Conservation (phyloP, 2,888 invertebrate genomes). For the Dolomedes plantarius region DNA sequence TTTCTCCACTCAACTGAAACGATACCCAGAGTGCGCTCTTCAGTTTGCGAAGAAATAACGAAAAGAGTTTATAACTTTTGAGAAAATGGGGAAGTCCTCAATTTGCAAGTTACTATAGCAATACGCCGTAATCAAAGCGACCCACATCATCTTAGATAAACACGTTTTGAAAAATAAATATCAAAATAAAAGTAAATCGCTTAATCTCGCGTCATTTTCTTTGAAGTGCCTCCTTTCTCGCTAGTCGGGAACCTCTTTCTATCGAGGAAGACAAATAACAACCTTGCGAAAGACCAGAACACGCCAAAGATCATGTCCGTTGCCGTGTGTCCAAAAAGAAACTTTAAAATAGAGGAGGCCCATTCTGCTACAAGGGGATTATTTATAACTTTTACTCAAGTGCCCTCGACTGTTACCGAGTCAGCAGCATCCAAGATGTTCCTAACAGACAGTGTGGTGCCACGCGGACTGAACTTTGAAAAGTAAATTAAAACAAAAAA, state of each 20-base stretch:
- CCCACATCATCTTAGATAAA: not conserved
- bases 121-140: too few species aligned
- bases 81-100: too few species aligned
- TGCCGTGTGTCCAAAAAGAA: not conserved
- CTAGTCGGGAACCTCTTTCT: too few species aligned
- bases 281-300: not conserved
- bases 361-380: not conserved
- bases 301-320: not conserved
- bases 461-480: slow-evolving; percentile 28
- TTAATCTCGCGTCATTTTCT: not conserved
- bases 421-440: not conserved
- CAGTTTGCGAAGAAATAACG: too few species aligned
- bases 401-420: not conserved
- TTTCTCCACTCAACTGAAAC: too few species aligned
- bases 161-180: not conserved
- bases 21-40: too few species aligned
- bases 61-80: too few species aligned
- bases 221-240: not conserved
- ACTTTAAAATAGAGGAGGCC: slow-evolving; percentile 5
- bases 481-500: too few species aligned
- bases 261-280: not conserved
- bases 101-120: too few species aligned
- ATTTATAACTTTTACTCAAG: slow-evolving; percentile 17
- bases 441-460: slow-evolving; percentile 63
- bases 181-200: not conserved